These are phyloP conservation scores for Drosophila nigrodunni DNA, from an alignment of 1,140 invertebrate genomes.

Conservation along the genomic window DNA sequence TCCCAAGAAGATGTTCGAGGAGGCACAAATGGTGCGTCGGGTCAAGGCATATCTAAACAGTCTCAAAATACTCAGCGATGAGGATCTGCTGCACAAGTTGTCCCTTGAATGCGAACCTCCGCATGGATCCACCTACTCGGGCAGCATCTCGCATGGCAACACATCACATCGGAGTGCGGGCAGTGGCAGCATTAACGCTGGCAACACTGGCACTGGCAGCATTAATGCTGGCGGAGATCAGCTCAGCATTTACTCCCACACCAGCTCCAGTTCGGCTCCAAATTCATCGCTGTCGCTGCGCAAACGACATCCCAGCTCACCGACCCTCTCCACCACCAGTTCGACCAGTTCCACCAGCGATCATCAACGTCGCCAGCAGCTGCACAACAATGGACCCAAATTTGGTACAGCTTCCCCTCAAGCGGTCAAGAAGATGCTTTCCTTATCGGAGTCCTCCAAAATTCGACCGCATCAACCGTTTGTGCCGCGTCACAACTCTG, in stretches of 20 bases:
- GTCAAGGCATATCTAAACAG: slow-evolving; percentile 98
- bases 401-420: slow-evolving; percentile 97
- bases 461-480: slow-evolving; percentile 93
- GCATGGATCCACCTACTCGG: slow-evolving; percentile 85
- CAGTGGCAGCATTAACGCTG: slow-evolving; percentile 74
- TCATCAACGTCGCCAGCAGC: slow-evolving; percentile 93
- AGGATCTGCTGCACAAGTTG: slow-evolving; percentile 94
- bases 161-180: slow-evolving; percentile 80
- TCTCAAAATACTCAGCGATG: slow-evolving; percentile 94
- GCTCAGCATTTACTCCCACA: slow-evolving; percentile 76
- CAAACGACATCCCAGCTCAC: slow-evolving; percentile 87
- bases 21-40: slow-evolving; percentile 98
- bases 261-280: slow-evolving; percentile 72
- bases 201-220: slow-evolving; percentile 53
- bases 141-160: slow-evolving; percentile 84
- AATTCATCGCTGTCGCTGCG: slow-evolving; percentile 85
- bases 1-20: slow-evolving; percentile 99
- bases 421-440: slow-evolving; percentile 96
- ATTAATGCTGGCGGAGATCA: slow-evolving; percentile 75
- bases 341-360: slow-evolving; percentile 95
- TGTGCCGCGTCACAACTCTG: slow-evolving; percentile 57
- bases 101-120: slow-evolving; percentile 95
- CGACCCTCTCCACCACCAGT: slow-evolving; percentile 93
- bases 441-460: slow-evolving; percentile 94
- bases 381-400: slow-evolving; percentile 89